These are phyloP conservation scores for Callosobruchus maculatus DNA, from an alignment of 2,888 invertebrate genomes.

Conservation along the genomic window DNA sequence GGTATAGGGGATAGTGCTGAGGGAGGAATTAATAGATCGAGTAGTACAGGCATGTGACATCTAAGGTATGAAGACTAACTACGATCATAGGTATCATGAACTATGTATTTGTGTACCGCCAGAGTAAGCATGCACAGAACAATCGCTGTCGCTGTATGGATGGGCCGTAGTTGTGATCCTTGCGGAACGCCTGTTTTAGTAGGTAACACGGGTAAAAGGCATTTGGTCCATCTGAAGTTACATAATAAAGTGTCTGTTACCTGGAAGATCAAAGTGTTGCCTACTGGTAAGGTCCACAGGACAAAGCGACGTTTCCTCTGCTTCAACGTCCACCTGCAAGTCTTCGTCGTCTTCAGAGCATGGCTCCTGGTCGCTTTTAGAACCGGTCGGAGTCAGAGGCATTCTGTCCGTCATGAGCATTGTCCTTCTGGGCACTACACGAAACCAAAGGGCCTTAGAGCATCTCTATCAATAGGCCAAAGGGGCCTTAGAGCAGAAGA, in stretches of 20 bases:
- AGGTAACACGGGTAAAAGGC: no score
- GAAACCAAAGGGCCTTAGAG: neutral
- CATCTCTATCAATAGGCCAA: neutral
- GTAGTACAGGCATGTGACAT: no score
- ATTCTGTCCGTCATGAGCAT: slow-evolving; percentile 53
- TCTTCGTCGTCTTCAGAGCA: slow-evolving; percentile 44
- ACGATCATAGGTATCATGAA: no score
- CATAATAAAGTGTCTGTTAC: neutral
- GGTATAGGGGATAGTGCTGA: no score
- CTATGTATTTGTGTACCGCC: no score
- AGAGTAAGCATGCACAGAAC: no score
- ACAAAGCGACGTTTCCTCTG: slow-evolving; percentile 41
- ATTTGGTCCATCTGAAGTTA: no score
- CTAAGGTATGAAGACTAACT: no score
- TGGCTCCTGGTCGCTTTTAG: slow-evolving; percentile 45
- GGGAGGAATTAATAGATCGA: no score
- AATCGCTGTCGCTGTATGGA: no score
- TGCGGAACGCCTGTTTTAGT: no score
- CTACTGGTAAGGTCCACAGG: slow-evolving; percentile 50
- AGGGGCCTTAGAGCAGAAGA: neutral
- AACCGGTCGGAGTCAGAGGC: neutral
- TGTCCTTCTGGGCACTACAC: slow-evolving; percentile 43
- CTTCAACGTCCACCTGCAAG: slow-evolving; percentile 46
- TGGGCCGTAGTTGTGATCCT: no score
- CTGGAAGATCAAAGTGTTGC: slow-evolving; percentile 27